These are phyloP conservation scores for Gouania willdenowi DNA, from an alignment of 2,797 vertebrate species.

Conservation along the genomic window DNA sequence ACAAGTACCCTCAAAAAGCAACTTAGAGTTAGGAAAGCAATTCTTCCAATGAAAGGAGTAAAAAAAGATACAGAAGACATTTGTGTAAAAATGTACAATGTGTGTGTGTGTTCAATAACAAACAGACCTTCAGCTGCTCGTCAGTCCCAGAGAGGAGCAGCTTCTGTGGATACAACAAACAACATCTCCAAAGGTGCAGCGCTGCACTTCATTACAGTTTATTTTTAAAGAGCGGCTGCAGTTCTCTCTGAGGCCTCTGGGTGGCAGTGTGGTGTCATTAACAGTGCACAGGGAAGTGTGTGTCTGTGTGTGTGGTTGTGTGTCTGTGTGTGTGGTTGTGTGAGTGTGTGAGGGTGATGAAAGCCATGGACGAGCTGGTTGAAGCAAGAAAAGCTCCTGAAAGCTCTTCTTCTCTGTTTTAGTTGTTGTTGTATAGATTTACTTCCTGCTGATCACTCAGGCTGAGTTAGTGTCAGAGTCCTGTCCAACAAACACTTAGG, in stretches of 20 bases:
- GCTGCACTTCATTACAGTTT: constrained; percentile 47
- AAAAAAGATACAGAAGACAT: too few species aligned
- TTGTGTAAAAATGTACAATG: too few species aligned
- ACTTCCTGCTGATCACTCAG: too few species aligned
- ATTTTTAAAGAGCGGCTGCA: constrained; percentile 48
- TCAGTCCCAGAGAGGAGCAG: constrained; percentile 18
- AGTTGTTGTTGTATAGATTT: too few species aligned
- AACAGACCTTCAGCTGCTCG: constrained; percentile 4
- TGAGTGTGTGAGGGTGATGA: constrained; percentile 31
- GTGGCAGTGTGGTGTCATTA: constrained; percentile 73
- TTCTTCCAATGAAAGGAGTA: too few species aligned
- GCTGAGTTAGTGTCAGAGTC: too few species aligned
- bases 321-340: too few species aligned
- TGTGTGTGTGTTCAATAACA: background rate
- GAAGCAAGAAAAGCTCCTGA: constrained; percentile 32
- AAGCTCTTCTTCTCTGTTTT: constrained; percentile 43
- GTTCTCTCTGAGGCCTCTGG: constrained; percentile 43
- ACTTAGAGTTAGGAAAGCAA: too few species aligned
- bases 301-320: constrained; percentile 22
- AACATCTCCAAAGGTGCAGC: constrained; percentile 41
- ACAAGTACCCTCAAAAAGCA: too few species aligned
- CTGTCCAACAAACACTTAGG: too few species aligned
- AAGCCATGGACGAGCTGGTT: constrained; percentile 30
- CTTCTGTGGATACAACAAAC: constrained; percentile 46
- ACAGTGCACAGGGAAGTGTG: constrained; percentile 4